Conservation (phyloP, 2,888 invertebrate species). For the Protodeltote pygarga region DNA sequence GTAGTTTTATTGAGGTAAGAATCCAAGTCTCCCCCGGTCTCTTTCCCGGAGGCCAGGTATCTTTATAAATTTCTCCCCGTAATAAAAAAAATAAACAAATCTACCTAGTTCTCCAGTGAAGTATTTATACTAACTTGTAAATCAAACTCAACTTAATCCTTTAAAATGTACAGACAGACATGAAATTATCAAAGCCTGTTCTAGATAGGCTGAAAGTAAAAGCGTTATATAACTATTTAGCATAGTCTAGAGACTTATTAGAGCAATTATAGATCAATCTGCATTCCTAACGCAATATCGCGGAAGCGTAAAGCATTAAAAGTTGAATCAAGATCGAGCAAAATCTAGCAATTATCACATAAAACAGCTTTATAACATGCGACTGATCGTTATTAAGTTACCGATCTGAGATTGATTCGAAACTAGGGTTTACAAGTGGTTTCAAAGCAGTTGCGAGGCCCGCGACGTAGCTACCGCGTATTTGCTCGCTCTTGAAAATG, state of each 20-base stretch:
- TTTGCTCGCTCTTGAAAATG: no score
- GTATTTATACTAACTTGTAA: no score
- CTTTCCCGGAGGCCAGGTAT: no score
- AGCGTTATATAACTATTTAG: constrained; percentile 23
- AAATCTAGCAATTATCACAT: constrained; percentile 19
- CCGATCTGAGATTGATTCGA: constrained; percentile 6
- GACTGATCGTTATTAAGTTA: constrained; percentile 14
- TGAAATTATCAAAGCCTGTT: constrained; percentile 16
- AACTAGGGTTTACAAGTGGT: constrained; percentile 1
- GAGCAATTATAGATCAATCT: constrained; percentile 28
- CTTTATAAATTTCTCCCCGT: no score
- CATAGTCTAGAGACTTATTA: constrained; percentile 16
- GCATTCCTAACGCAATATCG: constrained; percentile 33
- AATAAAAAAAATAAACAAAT: no score
- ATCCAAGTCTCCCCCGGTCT: no score
- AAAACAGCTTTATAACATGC: constrained; percentile 16
- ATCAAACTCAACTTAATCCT: no score
- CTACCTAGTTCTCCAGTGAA: no score
- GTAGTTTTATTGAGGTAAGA: no score
- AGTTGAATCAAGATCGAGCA: no score
- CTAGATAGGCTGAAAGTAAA: constrained; percentile 29
- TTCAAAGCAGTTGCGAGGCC: no score
- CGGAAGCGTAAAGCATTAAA: constrained; percentile 35
- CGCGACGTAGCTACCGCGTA: background rate
- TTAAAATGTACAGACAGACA: no score